These are phyloP conservation scores for Rhagonycha lutea DNA, from an alignment of 2,888 invertebrate species.

Conservation along the genomic window DNA sequence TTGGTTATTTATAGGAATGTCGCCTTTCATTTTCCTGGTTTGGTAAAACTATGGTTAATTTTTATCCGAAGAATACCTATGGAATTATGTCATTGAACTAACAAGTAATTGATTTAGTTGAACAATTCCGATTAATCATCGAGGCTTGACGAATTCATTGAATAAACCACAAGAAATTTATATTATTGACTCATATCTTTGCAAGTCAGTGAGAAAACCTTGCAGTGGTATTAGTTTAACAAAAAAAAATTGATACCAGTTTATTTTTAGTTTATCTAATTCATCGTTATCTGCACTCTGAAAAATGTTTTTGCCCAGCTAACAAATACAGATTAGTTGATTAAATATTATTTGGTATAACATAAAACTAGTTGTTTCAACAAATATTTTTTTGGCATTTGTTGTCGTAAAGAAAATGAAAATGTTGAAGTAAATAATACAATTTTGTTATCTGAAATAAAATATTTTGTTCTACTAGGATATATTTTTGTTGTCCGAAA, in stretches of 20 bases:
- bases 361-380: too few species aligned
- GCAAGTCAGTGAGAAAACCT: background rate
- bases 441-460: too few species aligned
- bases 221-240: background rate
- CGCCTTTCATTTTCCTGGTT: background rate
- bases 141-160: background rate
- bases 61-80: background rate
- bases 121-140: background rate
- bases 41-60: background rate
- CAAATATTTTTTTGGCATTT: too few species aligned
- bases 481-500: too few species aligned
- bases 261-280: background rate
- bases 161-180: background rate
- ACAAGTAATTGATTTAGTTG: background rate
- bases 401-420: too few species aligned
- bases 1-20: background rate
- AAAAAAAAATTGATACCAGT: background rate
- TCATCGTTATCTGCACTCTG: background rate
- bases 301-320: too few species aligned
- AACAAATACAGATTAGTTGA: too few species aligned
- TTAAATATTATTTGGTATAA: too few species aligned
- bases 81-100: background rate
- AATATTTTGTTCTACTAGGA: too few species aligned
- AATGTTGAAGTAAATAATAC: too few species aligned
- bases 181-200: background rate